A percentile compares a stretch with the other conserved stretches of the same genome.
Evolutionary conservation across 2,888 invertebrate species (phyloP).

Genomic region (Cremastinae sp.): DNA sequence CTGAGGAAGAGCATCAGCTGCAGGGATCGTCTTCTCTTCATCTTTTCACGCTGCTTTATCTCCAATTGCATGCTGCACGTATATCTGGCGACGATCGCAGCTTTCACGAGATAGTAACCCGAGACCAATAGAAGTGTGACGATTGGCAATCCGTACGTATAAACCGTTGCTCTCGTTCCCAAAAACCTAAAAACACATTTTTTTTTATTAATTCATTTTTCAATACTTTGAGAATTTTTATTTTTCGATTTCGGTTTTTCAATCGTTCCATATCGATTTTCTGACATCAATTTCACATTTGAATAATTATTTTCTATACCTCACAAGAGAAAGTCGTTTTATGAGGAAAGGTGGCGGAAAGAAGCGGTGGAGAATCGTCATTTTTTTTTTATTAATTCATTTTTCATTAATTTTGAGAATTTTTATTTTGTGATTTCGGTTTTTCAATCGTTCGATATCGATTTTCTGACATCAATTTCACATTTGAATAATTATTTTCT

Average conservation of each 20-base stretch:
- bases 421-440: neutral
- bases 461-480: no score
- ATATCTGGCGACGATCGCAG: slow-evolving; percentile 83
- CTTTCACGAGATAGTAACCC: slow-evolving; percentile 81
- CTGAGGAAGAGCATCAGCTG: slow-evolving; percentile 84
- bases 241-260: neutral
- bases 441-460: no score
- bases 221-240: neutral
- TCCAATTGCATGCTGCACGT: slow-evolving; percentile 84
- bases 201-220: neutral
- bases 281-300: no score
- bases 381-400: neutral
- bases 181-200: slow-evolving; percentile 80
- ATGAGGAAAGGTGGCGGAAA: no score
- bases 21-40: slow-evolving; percentile 82
- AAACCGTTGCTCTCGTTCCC: slow-evolving; percentile 80
- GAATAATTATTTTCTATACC: no score
- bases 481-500: no score
- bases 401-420: neutral
- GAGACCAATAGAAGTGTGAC: slow-evolving; percentile 80
- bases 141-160: slow-evolving; percentile 82
- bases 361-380: no score
- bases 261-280: no score
- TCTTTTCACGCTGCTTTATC: slow-evolving; percentile 83
- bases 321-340: no score